These are phyloP conservation scores for Xenopus petersii DNA, from an alignment of 2,797 vertebrate genomes.

Conservation along the genomic window DNA sequence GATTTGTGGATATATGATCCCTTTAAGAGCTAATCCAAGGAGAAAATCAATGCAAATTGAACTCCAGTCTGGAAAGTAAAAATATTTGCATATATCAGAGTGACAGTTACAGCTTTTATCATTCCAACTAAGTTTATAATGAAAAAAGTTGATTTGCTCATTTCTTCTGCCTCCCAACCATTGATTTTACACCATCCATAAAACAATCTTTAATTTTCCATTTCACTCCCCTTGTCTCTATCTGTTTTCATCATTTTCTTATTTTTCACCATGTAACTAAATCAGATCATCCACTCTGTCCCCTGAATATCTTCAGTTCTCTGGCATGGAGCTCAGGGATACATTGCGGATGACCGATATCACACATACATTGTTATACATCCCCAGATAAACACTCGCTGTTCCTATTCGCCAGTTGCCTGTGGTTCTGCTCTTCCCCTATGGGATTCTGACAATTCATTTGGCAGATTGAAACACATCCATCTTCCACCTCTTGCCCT, in stretches of 20 bases:
- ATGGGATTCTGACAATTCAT: constrained; percentile 23
- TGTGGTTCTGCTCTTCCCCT: constrained; percentile 17
- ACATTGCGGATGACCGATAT: constrained; percentile 34
- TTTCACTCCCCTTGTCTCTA: neutral
- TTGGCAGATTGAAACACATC: constrained; percentile 40
- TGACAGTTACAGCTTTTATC: too few relatives aligned
- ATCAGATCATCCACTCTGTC: constrained; percentile 4
- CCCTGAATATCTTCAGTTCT: constrained; percentile 14
- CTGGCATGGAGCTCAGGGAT: neutral
- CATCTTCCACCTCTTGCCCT: constrained; percentile 28
- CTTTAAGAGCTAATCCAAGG: too few relatives aligned
- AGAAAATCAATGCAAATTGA: too few relatives aligned
- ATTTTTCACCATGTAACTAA: neutral
- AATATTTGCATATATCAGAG: too few relatives aligned
- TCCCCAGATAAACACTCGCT: constrained; percentile 9
- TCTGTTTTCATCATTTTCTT: neutral
- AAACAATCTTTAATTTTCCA: too few relatives aligned
- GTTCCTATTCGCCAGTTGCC: constrained; percentile 7
- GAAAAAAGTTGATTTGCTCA: too few relatives aligned
- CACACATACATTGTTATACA: constrained; percentile 21
- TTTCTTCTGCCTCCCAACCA: too few relatives aligned
- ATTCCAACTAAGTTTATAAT: too few relatives aligned
- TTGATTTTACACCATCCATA: too few relatives aligned
- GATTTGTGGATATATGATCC: too few relatives aligned
- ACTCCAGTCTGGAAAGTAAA: too few relatives aligned